Evolutionary conservation across 1,140 invertebrate genomes (phyloP).

Genomic region (Saccostrea cuccullata): DNA sequence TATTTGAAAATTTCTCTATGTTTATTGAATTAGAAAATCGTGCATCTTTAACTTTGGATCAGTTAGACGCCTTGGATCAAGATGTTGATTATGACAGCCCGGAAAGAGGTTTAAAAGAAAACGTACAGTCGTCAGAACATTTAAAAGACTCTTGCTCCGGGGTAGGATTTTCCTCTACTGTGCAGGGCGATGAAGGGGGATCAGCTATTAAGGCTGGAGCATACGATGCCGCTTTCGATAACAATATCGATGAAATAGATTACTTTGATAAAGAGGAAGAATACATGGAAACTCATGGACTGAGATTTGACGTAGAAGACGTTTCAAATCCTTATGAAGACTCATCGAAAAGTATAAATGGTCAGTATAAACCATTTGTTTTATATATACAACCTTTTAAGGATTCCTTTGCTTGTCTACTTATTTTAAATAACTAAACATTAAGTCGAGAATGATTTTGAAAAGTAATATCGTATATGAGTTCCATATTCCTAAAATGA

Average conservation of each 20-base stretch:
- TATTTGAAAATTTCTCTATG: neutral
- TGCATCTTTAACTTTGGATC: neutral
- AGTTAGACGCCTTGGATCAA: neutral
- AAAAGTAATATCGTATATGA: no score
- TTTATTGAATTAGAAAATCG: neutral
- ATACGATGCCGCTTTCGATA: neutral
- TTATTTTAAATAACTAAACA: no score
- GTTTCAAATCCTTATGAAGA: neutral
- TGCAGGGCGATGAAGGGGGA: neutral
- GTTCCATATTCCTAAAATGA: no score
- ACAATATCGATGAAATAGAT: neutral
- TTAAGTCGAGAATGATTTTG: no score
- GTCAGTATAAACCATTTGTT: neutral
- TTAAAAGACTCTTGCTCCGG: neutral
- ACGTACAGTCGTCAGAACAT: neutral
- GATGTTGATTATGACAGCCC: neutral
- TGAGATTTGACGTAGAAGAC: neutral
- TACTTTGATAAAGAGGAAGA: conserved; percentile 9
- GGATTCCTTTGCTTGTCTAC: no score
- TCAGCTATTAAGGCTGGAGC: neutral
- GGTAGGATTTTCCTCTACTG: neutral
- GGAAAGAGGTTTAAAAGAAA: neutral
- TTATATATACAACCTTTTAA: no score
- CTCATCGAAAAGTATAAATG: neutral
- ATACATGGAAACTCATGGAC: neutral